Evolutionary conservation across 37 sponge, comb jelly and placozoan species (phyloP), one percentile per base, ranked within the genome.

Genomic region (Ianthella basta): DNA sequence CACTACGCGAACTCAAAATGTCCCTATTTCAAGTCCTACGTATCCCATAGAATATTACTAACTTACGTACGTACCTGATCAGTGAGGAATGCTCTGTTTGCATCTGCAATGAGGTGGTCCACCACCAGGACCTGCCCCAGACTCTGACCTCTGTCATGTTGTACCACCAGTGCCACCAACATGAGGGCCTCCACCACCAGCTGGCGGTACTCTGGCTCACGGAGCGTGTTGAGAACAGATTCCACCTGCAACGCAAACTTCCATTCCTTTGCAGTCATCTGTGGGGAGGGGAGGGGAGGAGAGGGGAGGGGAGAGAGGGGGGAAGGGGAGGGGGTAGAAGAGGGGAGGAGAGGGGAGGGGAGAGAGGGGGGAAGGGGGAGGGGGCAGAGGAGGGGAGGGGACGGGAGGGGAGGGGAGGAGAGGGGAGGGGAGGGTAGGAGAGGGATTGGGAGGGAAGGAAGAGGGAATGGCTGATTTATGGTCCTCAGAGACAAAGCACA

Each of bases 221-320:
- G 91, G 16, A 92, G 83, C 21, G 88, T 88, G 78, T 94, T 95
- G 40, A 97, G 90, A 50, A 79, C 79, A 1, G 73, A 38, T 74
- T 94, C 94, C n/a, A 97, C 84, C 15, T 16, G 60, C 64, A 95
- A 67, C 33, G 98, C 95, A 91, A 97, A 97, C 83, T 97, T 95
- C 55, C 91, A 80, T 63, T 97, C 98, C 12, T 92, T 90, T 16
- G 91, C 80, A 23, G 98, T 97, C 95, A 95, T 97, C 93, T 95
- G 55, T 4, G 41, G 16, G 53, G 55, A 36, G 29, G 59, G 36
- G 20, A 1, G 32, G 50, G 41, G n/a, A 27, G 27, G 15, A n/a
- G 15, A 4, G 2, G 19, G 27, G 21, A 83, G 33, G n/a, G n/a
- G 34, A 24, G 5, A 10, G 23, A 5, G 5, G 29, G n/a, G 80